Conservation (phyloP, 2,113 vertebrate species). For the Montifringilla adamsi region DNA sequence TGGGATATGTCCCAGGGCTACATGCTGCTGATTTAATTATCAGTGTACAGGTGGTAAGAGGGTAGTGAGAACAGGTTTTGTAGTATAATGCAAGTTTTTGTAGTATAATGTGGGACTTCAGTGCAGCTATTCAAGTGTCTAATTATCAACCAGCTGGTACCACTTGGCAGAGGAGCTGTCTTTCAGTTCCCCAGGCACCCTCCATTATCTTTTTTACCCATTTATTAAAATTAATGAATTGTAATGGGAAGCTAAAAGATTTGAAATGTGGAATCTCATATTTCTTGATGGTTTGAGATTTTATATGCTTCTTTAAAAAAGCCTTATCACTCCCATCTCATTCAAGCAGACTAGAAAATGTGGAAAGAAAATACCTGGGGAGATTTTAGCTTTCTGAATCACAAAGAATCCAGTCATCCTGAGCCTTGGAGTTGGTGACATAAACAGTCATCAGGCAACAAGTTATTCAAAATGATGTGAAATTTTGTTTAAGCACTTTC, state of each 20-base stretch:
- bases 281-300: constrained; percentile 17
- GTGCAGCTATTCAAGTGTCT: neutral
- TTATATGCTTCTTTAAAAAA: neutral
- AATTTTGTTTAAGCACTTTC: constrained; percentile 71
- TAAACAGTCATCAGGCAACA: constrained; percentile 66
- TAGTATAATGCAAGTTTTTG: neutral
- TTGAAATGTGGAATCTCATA: neutral
- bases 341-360: constrained; percentile 48
- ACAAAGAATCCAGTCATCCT: constrained; percentile 71
- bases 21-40: neutral
- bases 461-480: constrained; percentile 73
- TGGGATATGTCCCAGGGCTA: neutral
- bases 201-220: neutral
- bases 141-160: neutral
- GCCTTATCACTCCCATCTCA: constrained; percentile 25
- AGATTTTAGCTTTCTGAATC: constrained; percentile 43
- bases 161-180: neutral
- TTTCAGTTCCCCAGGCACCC: neutral
- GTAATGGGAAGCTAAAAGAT: constrained; percentile 9
- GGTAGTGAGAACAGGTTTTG: neutral
- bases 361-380: constrained; percentile 62
- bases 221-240: constrained; percentile 55
- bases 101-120: neutral
- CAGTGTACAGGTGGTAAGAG: neutral
- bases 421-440: constrained; percentile 64